Evolutionary conservation across 2,113 vertebrate genomes (phyloP).

Genomic region (Muscicapa adusta): DNA sequence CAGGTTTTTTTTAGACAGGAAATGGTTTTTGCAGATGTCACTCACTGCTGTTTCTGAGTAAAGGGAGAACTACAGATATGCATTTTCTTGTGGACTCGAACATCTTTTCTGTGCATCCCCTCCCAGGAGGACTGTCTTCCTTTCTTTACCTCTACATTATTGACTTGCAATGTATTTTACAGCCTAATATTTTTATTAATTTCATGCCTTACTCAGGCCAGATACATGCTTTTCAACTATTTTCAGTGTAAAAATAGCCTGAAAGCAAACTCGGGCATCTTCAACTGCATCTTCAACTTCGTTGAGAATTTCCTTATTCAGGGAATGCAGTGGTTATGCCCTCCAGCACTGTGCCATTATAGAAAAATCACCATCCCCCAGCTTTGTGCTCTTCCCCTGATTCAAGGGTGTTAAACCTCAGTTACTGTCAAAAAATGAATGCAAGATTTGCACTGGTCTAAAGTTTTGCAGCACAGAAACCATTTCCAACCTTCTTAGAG

Average conservation of each 20-base stretch:
- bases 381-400: not conserved
- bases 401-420: not conserved
- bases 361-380: not conserved
- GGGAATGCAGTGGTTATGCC: not conserved
- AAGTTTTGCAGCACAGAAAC: not conserved
- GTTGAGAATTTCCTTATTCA: not conserved
- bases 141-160: not conserved
- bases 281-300: not conserved
- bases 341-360: not conserved
- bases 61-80: not conserved
- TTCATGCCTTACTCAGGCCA: not conserved
- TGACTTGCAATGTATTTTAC: not conserved
- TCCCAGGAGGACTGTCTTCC: not conserved
- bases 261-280: not conserved
- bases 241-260: not conserved
- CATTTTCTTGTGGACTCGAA: not conserved
- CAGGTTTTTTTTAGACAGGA: not conserved
- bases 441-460: not conserved
- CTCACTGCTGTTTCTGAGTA: not conserved
- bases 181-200: not conserved
- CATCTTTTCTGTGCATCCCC: not conserved
- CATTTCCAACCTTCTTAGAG: not conserved
- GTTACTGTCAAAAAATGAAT: not conserved
- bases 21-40: not conserved
- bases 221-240: not conserved